Conservation (phyloP, 2,797 vertebrate genomes). For the Lepus townsendii region DNA sequence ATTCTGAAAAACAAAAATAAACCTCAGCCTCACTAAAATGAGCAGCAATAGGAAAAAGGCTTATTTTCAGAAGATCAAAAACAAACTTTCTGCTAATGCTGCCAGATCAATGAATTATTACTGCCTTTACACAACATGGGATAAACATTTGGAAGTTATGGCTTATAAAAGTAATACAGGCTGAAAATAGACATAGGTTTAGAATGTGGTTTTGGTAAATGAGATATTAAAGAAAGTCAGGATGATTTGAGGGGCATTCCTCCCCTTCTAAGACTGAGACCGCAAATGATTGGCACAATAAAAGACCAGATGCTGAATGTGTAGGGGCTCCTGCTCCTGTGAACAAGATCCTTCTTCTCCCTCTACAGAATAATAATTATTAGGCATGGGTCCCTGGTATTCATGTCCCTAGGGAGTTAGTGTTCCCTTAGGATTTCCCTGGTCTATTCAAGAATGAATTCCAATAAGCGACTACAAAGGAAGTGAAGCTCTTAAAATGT, state of each 20-base stretch:
- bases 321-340: neutral
- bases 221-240: conserved; percentile 13
- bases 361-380: neutral
- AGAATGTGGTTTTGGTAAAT: conserved; percentile 40
- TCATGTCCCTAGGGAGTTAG: neutral
- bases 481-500: neutral
- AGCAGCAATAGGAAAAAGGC: neutral
- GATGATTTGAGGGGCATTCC: neutral
- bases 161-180: neutral
- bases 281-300: neutral
- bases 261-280: neutral
- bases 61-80: conserved; percentile 41
- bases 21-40: neutral
- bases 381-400: neutral
- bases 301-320: conserved; percentile 10
- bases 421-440: neutral
- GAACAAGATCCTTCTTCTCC: neutral
- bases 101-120: conserved; percentile 39
- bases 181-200: conserved; percentile 23
- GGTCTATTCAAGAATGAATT: neutral
- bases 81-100: neutral
- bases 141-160: conserved; percentile 23
- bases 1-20: conserved; percentile 57
- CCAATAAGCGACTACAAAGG: neutral
- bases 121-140: neutral